Evolutionary conservation across 2,797 vertebrate species (phyloP).

Genomic region (Cirrhinus mrigala): DNA sequence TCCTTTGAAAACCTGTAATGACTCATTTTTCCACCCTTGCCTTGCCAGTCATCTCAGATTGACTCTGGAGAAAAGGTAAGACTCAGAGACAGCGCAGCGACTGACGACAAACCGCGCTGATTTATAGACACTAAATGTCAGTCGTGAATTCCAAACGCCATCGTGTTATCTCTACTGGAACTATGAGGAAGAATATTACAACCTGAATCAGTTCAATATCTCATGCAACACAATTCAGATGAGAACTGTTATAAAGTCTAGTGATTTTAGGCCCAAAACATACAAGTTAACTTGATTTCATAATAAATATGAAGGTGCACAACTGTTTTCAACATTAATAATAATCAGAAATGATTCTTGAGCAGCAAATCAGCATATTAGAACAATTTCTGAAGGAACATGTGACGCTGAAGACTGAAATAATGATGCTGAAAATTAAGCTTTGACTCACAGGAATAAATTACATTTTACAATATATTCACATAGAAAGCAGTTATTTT

Average conservation of each 20-base stretch:
- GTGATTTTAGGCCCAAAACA: not conserved
- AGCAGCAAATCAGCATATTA: not conserved
- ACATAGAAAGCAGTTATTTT: not conserved
- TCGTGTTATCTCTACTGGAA: not conserved
- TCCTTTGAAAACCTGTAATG: slow-evolving; percentile 64
- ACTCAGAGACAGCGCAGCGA: slow-evolving; percentile 51
- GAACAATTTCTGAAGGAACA: not conserved
- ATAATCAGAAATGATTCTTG: not conserved
- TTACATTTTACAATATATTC: not conserved
- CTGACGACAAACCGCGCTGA: not conserved
- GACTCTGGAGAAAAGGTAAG: slow-evolving; percentile 82
- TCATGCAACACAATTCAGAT: not conserved
- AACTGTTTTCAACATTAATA: not conserved
- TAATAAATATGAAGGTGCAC: not conserved
- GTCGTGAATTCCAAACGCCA: not conserved
- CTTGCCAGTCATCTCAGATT: slow-evolving; percentile 79
- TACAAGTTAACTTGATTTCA: not conserved
- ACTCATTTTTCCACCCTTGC: slow-evolving; percentile 71
- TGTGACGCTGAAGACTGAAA: not conserved
- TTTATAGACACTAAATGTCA: slow-evolving; percentile 9
- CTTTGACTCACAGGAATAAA: not conserved
- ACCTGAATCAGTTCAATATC: not conserved
- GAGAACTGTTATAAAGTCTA: not conserved
- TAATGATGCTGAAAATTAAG: not conserved
- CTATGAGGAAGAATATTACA: not conserved